These are phyloP conservation scores for Molanna angustata DNA, from an alignment of 2,888 invertebrate species.

Conservation along the genomic window DNA sequence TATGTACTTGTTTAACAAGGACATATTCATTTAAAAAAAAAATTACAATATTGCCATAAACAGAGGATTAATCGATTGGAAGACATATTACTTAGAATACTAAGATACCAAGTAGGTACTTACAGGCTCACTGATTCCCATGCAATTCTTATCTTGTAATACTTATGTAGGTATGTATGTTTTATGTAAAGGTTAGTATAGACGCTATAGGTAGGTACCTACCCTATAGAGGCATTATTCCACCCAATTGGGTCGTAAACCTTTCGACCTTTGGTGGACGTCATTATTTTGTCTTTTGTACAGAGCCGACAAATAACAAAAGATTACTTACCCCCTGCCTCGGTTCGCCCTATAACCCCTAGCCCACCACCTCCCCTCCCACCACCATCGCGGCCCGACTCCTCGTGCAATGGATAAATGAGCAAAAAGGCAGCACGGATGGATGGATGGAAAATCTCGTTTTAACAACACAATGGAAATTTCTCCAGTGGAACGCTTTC, in stretches of 20 bases:
- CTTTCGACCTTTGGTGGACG: constrained; percentile 31
- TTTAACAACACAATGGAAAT: constrained; percentile 11
- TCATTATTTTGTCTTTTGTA: constrained; percentile 33
- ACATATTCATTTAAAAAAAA: too few species aligned
- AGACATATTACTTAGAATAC: too few species aligned
- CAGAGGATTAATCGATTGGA: too few species aligned
- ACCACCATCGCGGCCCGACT: background rate
- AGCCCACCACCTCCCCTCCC: background rate
- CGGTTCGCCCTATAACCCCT: background rate
- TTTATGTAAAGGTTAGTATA: too few species aligned
- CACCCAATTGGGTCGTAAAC: constrained; percentile 32
- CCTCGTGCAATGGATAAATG: background rate
- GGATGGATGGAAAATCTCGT: constrained; percentile 11
- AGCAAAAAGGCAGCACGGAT: background rate
- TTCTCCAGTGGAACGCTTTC: constrained; percentile 12
- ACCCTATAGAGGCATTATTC: constrained; percentile 21
- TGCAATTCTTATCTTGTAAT: too few species aligned
- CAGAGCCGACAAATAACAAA: constrained; percentile 23
- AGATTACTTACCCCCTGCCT: background rate
- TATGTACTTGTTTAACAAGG: too few species aligned
- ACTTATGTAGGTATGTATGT: too few species aligned
- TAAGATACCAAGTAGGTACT: too few species aligned
- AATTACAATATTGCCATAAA: too few species aligned
- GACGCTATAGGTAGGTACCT: too few species aligned
- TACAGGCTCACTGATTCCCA: too few species aligned